Evolutionary conservation across 2,113 vertebrate species (phyloP).

Genomic region (Phoenicopterus ruber): DNA sequence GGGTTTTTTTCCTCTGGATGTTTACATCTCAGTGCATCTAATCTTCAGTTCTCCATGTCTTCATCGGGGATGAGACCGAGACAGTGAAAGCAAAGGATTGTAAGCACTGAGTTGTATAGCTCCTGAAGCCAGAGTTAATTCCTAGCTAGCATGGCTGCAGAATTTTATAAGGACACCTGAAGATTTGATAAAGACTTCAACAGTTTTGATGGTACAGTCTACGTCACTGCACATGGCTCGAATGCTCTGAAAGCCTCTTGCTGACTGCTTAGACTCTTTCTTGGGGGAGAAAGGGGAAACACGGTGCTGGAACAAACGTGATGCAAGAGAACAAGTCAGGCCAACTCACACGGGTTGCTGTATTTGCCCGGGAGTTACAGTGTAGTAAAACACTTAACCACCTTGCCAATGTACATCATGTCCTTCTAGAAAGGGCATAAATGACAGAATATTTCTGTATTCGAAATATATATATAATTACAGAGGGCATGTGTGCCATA

Average conservation of each 20-base stretch:
- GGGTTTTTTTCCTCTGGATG: background rate
- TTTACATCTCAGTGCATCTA: background rate
- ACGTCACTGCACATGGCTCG: fast-evolving
- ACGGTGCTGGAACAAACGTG: background rate
- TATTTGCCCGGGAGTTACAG: background rate
- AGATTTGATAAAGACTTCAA: background rate
- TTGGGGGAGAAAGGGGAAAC: background rate
- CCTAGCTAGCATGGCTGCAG: background rate
- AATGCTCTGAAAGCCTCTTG: background rate
- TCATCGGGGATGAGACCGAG: background rate
- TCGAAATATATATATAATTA: fast-evolving
- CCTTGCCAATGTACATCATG: background rate
- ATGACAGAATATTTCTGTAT: background rate
- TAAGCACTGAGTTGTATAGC: background rate
- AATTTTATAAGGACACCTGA: background rate
- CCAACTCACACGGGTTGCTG: background rate
- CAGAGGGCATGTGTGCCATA: background rate
- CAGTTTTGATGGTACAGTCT: background rate
- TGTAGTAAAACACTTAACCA: background rate
- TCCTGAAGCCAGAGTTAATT: background rate
- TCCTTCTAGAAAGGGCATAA: background rate
- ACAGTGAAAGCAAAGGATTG: background rate
- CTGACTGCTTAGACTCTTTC: background rate
- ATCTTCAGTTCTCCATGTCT: background rate
- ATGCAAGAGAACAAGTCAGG: background rate